A percentile compares a stretch with the other conserved stretches of the same genome.
Conservation (phyloP, 2,888 invertebrate species). For the Chloroclystis v-ata region DNA sequence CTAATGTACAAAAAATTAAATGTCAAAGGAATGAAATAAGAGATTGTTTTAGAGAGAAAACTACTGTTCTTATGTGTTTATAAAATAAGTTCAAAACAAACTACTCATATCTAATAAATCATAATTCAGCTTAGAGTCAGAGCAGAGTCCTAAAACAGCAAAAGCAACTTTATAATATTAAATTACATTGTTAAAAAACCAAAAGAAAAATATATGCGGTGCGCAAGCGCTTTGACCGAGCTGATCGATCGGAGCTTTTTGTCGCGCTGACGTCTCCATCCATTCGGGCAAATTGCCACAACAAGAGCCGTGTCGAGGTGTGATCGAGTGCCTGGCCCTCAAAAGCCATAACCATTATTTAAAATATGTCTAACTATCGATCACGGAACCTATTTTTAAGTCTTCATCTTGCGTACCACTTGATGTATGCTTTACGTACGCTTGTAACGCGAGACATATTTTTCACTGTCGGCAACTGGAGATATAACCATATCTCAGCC, state of each 20-base stretch:
- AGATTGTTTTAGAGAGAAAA: too few species aligned
- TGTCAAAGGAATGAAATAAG: not conserved
- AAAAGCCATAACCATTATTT: conserved; percentile 56
- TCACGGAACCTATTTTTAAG: conserved; percentile 56
- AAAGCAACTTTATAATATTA: too few species aligned
- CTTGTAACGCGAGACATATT: conserved; percentile 38
- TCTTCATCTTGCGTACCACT: conserved; percentile 36
- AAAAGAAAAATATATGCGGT: too few species aligned
- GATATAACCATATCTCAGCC: conserved; percentile 23
- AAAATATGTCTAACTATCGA: conserved; percentile 67
- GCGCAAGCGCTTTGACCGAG: conserved; percentile 53
- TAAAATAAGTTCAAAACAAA: too few species aligned
- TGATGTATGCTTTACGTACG: conserved; percentile 37
- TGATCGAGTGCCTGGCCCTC: conserved; percentile 59
- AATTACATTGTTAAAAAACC: too few species aligned
- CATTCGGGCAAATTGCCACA: conserved; percentile 71
- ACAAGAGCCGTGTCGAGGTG: conserved; percentile 53
- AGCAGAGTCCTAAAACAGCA: too few species aligned
- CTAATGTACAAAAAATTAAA: conserved; percentile 30
- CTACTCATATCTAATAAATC: too few species aligned
- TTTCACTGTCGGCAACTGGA: conserved; percentile 42
- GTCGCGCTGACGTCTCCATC: conserved; percentile 73
- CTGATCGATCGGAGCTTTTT: conserved; percentile 75
- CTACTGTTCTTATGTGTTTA: too few species aligned
- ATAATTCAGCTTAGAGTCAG: too few species aligned